phyloP scores from a whole-genome alignment of 2,888 invertebrate species.

The Liopterus haemorrhoidalis region DNA sequence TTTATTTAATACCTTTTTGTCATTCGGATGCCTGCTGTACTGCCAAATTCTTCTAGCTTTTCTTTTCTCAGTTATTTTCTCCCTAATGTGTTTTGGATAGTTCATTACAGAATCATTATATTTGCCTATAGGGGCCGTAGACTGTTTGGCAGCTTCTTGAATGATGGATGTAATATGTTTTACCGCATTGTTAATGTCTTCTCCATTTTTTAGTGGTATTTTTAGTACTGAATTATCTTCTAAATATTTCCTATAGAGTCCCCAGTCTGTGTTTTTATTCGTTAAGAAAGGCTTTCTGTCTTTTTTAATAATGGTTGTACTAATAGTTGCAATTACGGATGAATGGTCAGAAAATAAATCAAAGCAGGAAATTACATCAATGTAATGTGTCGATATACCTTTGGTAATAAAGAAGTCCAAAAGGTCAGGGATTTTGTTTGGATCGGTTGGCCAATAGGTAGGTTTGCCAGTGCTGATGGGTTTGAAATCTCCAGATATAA shows the following conservation, averaged over 20 bases:
- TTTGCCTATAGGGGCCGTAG: conserved; percentile 2
- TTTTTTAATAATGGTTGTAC: conserved; percentile 24
- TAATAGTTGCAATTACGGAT: conserved; percentile 27
- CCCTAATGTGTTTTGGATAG: conserved; percentile 23
- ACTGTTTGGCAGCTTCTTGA: conserved; percentile 22
- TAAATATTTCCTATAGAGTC: conserved; percentile 11
- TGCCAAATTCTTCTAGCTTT: conserved; percentile 26
- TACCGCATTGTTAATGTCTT: conserved; percentile 25
- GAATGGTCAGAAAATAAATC: conserved; percentile 33
- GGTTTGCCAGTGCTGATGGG: conserved; percentile 29
- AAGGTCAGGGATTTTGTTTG: conserved; percentile 31
- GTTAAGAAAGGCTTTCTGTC: conserved; percentile 18
- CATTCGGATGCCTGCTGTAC: conserved; percentile 17
- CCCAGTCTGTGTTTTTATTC: conserved; percentile 24
- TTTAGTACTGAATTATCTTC: no score
- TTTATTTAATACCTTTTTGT: conserved; percentile 25
- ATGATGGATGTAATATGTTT: conserved; percentile 22
- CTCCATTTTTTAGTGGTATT: conserved; percentile 26
- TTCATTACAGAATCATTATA: conserved; percentile 7
- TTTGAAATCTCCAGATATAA: conserved; percentile 11
- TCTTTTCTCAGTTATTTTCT: conserved; percentile 16
- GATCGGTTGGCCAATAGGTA: conserved; percentile 33
- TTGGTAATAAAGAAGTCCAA: conserved; percentile 32
- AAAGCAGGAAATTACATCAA: conserved; percentile 20
- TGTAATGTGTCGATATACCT: conserved; percentile 23